Conservation (phyloP, 2,113 vertebrate genomes). For the Oreotragus oreotragus region DNA sequence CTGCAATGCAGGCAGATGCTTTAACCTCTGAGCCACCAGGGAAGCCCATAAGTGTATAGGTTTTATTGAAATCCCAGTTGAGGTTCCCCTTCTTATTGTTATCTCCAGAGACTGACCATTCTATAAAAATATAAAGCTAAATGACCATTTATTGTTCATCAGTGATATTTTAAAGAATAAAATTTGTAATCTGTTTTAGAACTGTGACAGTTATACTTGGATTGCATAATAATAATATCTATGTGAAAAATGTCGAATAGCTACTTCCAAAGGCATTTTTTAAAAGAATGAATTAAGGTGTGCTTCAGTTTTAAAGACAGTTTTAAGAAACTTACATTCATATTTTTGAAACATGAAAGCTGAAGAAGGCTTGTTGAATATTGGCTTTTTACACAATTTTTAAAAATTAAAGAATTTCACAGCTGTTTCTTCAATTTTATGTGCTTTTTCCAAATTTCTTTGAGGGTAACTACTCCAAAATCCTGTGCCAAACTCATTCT, state of each 20-base stretch:
- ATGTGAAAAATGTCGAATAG: not conserved
- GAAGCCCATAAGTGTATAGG: no score
- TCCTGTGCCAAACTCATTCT: slow-evolving; percentile 21
- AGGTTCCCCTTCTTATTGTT: not conserved
- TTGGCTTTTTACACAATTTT: slow-evolving; percentile 5
- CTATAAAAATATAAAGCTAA: not conserved
- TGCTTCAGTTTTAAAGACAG: not conserved
- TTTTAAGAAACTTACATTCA: not conserved
- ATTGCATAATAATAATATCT: not conserved
- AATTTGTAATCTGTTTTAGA: not conserved
- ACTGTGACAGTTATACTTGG: not conserved
- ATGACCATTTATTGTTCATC: not conserved
- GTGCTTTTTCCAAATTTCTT: slow-evolving; percentile 29
- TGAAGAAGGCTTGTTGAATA: slow-evolving; percentile 4
- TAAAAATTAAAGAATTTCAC: slow-evolving; percentile 9
- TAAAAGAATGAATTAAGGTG: not conserved
- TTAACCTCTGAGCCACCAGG: no score
- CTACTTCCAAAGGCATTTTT: not conserved
- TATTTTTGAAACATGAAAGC: not conserved
- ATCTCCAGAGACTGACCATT: not conserved
- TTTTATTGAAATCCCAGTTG: not conserved
- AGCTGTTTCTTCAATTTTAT: slow-evolving; percentile 45
- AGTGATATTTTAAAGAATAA: not conserved
- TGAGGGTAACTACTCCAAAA: not conserved
- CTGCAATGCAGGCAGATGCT: no score